Evolutionary conservation across 2,888 invertebrate genomes (phyloP).

Genomic region (Rhingia rostrata): DNA sequence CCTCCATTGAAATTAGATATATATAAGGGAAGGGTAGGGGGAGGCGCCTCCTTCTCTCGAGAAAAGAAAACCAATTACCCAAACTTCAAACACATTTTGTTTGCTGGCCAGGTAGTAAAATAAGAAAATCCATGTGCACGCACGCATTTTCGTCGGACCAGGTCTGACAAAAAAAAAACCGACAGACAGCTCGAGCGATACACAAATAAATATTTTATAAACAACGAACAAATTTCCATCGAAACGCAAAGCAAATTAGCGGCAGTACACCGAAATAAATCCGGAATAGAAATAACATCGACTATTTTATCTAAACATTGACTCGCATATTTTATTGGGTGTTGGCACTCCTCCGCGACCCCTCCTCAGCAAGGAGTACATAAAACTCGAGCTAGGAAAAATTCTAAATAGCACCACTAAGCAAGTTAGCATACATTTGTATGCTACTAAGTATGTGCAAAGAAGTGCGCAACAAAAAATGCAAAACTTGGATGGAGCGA

Average conservation of each 20-base stretch:
- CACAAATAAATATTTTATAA: slow-evolving; percentile 57
- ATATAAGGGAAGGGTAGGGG: not conserved
- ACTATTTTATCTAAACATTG: slow-evolving; percentile 63
- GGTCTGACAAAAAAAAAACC: slow-evolving; percentile 16
- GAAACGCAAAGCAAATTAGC: slow-evolving; percentile 61
- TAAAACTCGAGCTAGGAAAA: slow-evolving; percentile 34
- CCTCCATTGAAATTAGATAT: slow-evolving; percentile 41
- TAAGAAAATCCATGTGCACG: slow-evolving; percentile 52
- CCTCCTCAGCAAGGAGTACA: slow-evolving; percentile 41
- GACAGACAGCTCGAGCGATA: slow-evolving; percentile 35
- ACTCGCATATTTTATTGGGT: slow-evolving; percentile 70
- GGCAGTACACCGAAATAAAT: slow-evolving; percentile 68
- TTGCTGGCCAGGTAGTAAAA: slow-evolving; percentile 61
- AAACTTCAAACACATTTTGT: slow-evolving; percentile 50
- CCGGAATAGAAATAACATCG: slow-evolving; percentile 51
- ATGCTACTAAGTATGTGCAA: slow-evolving; percentile 61
- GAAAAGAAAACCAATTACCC: slow-evolving; percentile 46
- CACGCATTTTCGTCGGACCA: slow-evolving; percentile 41
- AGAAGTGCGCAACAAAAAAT: slow-evolving; percentile 32
- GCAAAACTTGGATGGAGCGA: slow-evolving; percentile 33
- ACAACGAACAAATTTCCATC: slow-evolving; percentile 46
- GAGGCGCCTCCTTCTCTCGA: not conserved
- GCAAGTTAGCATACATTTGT: slow-evolving; percentile 69
- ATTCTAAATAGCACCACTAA: slow-evolving; percentile 62
- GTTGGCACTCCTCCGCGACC: slow-evolving; percentile 10